A percentile compares a stretch with the other conserved stretches of the same genome.
Conservation (phyloP, 2,888 invertebrate species). For the Epirrhoe tristata region DNA sequence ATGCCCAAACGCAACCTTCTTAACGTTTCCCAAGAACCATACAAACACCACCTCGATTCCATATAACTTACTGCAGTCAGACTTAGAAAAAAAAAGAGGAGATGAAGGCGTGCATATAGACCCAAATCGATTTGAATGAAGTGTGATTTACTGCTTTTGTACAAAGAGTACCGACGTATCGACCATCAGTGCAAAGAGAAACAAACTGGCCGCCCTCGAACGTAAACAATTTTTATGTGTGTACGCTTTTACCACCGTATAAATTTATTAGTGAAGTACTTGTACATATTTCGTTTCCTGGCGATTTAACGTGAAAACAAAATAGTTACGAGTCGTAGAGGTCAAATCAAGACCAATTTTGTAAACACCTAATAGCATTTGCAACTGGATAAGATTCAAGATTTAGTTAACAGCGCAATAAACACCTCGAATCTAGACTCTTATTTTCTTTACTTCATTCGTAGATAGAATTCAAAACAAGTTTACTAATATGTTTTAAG, state of each 20-base stretch:
- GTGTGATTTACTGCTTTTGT: not conserved
- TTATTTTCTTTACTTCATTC: no score
- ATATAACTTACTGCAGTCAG: no score
- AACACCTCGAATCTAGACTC: no score
- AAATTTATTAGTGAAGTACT: not conserved
- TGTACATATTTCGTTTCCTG: not conserved
- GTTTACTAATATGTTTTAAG: no score
- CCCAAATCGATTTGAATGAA: not conserved
- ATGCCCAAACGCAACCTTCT: not conserved
- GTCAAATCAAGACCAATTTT: not conserved
- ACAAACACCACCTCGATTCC: not conserved
- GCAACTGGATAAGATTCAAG: no score
- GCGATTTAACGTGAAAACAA: not conserved
- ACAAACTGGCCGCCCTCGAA: constrained; percentile 4
- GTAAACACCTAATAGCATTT: not conserved
- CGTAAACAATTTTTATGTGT: constrained; percentile 12
- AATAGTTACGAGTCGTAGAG: not conserved
- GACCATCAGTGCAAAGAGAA: not conserved
- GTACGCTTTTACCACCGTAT: not conserved
- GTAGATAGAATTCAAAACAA: no score
- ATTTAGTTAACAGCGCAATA: no score
- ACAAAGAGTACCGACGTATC: not conserved
- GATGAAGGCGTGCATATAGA: not conserved
- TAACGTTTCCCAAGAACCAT: not conserved
- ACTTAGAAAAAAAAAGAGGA: not conserved